Base-by-base conservation (phyloP, 1,140 invertebrate species). In the Drosophila equinoxialis region DNA sequence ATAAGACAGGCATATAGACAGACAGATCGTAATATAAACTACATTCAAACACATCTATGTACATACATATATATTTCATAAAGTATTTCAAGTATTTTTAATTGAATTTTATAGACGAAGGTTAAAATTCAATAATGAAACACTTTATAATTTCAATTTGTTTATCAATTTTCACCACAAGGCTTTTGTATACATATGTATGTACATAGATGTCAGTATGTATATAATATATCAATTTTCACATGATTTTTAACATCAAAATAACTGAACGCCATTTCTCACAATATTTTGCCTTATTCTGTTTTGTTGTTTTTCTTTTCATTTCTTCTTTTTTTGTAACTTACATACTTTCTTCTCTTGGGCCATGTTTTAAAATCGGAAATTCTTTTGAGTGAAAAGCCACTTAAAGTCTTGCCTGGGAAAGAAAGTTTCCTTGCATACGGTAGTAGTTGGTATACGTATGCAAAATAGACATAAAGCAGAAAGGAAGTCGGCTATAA, bases 71-170 rank as follows among this genome's bases (percentile, higher is more conserved):
- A 39, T 10, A 51, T 51, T 51, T 51, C 45, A 23, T 23, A 51
- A 48, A 51, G 45, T 23, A 51, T 51, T 51, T 51, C 45, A 51
- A 51, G 45, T 51, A 51, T 51, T 51, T 51, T 51, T 51, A 51
- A 51, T 51, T 51, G 45, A 51, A 51, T 51, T 51, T 51, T 11
- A 51, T 51, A 51, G 45, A 51, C 8, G 45, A 51, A 51, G 45
- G 45, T 20, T 23, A 23, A 23, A 51, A 51, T 48, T 48, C 17
- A 20, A 48, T 48, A 48, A 20, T 51, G 17, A 51, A 51, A 51
- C 45, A 51, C 17, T 51, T 51, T 20, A 51, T 51, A 17, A 51
- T 51, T 51, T 51, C 45, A 51, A 51, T 23, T 51, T 51, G 45
- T 51, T 51, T 51, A 51, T 51, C 20, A 20, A 20, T 23, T 20